Evolutionary conservation across 2,888 invertebrate genomes (phyloP), one percentile per base, ranked within the genome.

Genomic region (Coronaproctus castanopsis): DNA sequence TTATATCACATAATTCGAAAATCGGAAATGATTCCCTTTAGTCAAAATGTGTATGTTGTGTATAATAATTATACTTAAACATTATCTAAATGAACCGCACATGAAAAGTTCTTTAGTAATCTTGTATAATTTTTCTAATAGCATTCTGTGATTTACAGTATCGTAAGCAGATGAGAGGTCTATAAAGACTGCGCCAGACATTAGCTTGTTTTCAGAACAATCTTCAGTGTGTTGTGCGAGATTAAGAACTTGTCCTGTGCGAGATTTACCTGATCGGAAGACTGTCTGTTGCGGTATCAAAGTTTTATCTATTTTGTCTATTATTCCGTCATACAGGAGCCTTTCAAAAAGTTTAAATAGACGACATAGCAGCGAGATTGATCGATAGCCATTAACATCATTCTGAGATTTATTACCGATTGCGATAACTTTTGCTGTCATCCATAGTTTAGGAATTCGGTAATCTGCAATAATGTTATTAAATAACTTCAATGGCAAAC

Each of bases 391-490:
- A 36, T 36, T 36, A 36, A 36, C 36, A 36, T 36, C 36, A 36
- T 36, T 14, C 14, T 36, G 36, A 36, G 36, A 14, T 36, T 36
- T 36, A 36, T 14, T 8, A 14, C 36, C 8, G 19, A 61, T 54
- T 20, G 57, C 59, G 50, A 60, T 49, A 53, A 63, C 58, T 52
- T 54, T 54, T 14, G 60, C 58, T 52, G 62, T 60, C 22, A 58
- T 60, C 56, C 60, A 63, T 21, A 56, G 20, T 53, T 60, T 62
- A 3, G 63, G 61, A 20, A 62, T 57, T 21, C 36, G 36, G 36
- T 36, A 5, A 36, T 36, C 36, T 36, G 14, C 36, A 14, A 36
- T 36, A 14, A 36, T 36, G 14, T 36, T 36, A 36, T 36, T 36
- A 36, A 36, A 36, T 36, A 36, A 14, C 36, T 36, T 5, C 36